These are phyloP conservation scores for Jacana jacana DNA, from an alignment of 2,113 vertebrate species.

Conservation along the genomic window DNA sequence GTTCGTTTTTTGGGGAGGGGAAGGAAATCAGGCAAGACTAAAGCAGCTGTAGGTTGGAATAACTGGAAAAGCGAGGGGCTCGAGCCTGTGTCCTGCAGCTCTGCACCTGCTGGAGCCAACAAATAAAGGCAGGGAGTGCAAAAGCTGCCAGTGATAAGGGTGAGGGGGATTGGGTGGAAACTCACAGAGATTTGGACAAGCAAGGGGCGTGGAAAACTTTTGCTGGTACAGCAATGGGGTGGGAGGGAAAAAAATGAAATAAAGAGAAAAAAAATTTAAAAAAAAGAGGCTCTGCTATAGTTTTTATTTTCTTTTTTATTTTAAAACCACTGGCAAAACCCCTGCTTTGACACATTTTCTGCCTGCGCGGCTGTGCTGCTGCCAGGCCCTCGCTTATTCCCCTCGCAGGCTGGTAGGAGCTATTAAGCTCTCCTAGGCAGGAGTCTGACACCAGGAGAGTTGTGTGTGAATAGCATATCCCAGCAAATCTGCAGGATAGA, in stretches of 20 bases:
- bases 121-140: background rate
- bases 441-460: conserved; percentile 55
- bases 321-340: background rate
- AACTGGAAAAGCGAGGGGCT: background rate
- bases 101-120: conserved; percentile 38
- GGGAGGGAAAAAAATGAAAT: background rate
- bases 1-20: background rate
- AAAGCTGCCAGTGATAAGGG: background rate
- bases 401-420: conserved; percentile 1
- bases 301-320: background rate
- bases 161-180: background rate
- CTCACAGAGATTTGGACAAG: background rate
- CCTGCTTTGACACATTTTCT: background rate
- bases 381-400: background rate
- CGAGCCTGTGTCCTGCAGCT: conserved; percentile 50
- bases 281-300: background rate
- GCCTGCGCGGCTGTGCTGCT: background rate
- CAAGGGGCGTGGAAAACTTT: background rate
- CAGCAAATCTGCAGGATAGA: conserved; percentile 26
- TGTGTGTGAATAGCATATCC: conserved; percentile 51
- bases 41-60: conserved; percentile 44
- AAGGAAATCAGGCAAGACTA: background rate
- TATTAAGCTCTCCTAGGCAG: conserved; percentile 18
- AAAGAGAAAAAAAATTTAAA: too few species aligned
- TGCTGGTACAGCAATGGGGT: background rate